phyloP scores from a whole-genome alignment of 1,140 invertebrate species.

The Hylaeus volcanicus region DNA sequence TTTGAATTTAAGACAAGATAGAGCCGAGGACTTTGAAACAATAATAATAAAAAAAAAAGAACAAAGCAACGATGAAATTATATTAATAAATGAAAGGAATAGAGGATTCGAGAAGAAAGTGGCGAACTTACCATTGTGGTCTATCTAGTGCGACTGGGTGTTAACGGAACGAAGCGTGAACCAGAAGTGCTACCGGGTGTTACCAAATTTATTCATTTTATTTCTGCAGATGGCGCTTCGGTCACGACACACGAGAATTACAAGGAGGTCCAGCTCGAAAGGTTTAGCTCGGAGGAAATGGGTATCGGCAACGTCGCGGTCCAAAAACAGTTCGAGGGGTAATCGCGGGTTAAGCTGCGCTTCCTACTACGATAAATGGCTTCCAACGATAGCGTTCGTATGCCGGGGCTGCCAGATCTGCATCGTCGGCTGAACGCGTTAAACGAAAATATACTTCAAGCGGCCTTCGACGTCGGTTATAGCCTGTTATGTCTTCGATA shows the following conservation, averaged over 20 bases:
- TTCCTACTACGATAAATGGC: conserved; percentile 68
- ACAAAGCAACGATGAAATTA: too few relatives aligned
- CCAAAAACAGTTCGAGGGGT: conserved; percentile 78
- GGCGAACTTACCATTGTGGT: conserved; percentile 84
- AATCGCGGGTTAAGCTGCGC: conserved; percentile 30
- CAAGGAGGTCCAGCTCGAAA: conserved; percentile 45
- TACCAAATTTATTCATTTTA: conserved; percentile 86
- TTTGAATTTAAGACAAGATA: too few relatives aligned
- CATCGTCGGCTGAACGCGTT: conserved; percentile 1
- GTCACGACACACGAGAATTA: conserved; percentile 74
- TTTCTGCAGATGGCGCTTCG: conserved; percentile 86
- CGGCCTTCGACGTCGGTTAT: conserved; percentile 16
- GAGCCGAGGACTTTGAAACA: too few relatives aligned
- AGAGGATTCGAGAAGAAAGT: too few relatives aligned
- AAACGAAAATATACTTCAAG: conserved; percentile 40
- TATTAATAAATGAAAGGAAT: neutral
- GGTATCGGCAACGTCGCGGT: conserved; percentile 72
- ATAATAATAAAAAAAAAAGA: too few relatives aligned
- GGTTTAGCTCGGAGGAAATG: conserved; percentile 46
- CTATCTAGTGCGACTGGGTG: conserved; percentile 80
- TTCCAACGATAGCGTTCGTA: conserved; percentile 58
- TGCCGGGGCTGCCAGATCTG: conserved; percentile 69
- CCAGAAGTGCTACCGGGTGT: conserved; percentile 87
- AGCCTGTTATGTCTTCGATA: neutral
- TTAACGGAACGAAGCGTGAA: conserved; percentile 86